A percentile compares a stretch with the other conserved stretches of the same genome.
phyloP scores from a whole-genome alignment of 53 echinoderm and acorn worm genomes.

The Arbacia lixula region DNA sequence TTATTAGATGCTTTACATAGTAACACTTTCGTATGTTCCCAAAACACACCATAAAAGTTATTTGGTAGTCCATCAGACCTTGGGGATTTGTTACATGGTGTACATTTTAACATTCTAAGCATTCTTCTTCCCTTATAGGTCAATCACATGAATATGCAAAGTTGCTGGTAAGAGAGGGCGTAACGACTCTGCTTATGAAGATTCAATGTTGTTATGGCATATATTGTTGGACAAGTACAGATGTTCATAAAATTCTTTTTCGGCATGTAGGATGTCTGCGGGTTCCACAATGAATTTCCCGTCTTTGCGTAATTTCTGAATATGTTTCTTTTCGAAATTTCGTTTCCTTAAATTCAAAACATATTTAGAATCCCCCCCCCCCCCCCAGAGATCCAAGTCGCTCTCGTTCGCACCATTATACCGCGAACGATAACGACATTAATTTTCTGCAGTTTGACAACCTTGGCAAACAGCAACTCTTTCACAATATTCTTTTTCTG shows the following conservation, averaged over 20 bases:
- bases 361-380: not conserved
- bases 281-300: not conserved
- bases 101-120: too few species aligned
- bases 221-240: not conserved
- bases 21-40: not conserved
- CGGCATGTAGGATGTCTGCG: not conserved
- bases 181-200: too few species aligned
- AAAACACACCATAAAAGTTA: conserved; percentile 25
- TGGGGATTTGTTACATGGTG: conserved; percentile 10
- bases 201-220: not conserved
- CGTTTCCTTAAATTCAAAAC: not conserved
- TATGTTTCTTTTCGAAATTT: conserved; percentile 1
- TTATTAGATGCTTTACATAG: not conserved
- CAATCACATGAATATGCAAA: too few species aligned
- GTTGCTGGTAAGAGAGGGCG: too few species aligned
- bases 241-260: not conserved
- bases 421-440: not conserved
- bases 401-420: conserved; percentile 1
- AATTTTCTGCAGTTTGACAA: not conserved
- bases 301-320: not conserved
- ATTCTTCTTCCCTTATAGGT: too few species aligned
- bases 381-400: not conserved
- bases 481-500: not conserved
- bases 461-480: not conserved
- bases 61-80: conserved; percentile 30